phyloP scores from a whole-genome alignment of 2,888 invertebrate genomes.

The Ochropleura leucogaster region DNA sequence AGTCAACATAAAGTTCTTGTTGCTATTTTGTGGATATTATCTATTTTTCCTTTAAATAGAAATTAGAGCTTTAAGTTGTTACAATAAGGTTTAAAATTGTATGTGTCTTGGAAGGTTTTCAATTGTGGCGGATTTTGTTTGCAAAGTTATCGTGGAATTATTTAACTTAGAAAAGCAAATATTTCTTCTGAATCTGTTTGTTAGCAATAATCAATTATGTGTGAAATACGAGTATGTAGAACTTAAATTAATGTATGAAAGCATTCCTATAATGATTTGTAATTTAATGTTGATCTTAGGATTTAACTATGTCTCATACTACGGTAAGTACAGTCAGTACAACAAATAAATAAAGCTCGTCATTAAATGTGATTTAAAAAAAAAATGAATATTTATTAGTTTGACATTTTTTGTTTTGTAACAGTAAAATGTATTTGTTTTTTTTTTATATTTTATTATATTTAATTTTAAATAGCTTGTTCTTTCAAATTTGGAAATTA shows the following conservation, averaged over 20 bases:
- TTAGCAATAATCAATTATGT: constrained; percentile 14
- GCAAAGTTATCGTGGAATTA: constrained; percentile 6
- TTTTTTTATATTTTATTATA: no score
- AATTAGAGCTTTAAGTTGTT: constrained; percentile 13
- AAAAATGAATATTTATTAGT: no score
- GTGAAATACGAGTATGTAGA: not conserved
- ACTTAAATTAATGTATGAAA: not conserved
- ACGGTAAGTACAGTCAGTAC: no score
- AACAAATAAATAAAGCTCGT: no score
- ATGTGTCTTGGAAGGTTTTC: not conserved
- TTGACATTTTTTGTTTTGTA: no score
- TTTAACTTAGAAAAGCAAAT: constrained; percentile 42
- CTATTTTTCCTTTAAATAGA: not conserved
- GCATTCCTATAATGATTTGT: not conserved
- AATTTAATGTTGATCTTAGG: not conserved
- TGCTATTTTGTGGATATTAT: not conserved
- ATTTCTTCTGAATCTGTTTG: constrained; percentile 10
- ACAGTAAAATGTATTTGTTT: no score
- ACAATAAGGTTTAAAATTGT: constrained; percentile 7
- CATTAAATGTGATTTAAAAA: no score
- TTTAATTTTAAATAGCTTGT: no score
- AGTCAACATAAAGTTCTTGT: not conserved
- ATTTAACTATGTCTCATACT: no score
- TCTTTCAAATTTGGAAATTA: no score
- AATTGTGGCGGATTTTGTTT: constrained; percentile 9